phyloP scores from a whole-genome alignment of 2,888 invertebrate genomes.

The Campoplex capitator region DNA sequence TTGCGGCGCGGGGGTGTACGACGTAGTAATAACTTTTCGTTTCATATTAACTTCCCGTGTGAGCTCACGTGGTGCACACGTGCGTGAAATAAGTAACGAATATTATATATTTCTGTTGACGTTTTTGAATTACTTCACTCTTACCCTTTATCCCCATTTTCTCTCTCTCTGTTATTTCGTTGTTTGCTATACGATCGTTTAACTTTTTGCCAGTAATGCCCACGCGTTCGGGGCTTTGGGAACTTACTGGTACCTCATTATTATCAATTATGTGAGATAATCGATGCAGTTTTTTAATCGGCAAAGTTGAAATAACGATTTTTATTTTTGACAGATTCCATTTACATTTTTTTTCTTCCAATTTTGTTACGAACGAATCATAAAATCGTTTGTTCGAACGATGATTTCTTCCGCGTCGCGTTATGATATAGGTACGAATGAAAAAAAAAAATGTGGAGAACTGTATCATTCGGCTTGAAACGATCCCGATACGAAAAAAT shows the following conservation, averaged over 20 bases:
- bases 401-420: not conserved
- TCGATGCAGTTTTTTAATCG: not conserved
- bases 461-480: not conserved
- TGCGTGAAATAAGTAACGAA: constrained; percentile 52
- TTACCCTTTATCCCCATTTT: not conserved
- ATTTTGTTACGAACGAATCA: too few species aligned
- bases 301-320: not conserved
- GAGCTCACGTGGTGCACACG: constrained; percentile 52
- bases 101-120: constrained; percentile 8
- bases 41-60: constrained; percentile 45
- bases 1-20: not conserved
- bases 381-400: too few species aligned
- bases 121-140: constrained; percentile 19
- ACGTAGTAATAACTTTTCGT: constrained; percentile 47
- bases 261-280: not conserved
- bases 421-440: not conserved
- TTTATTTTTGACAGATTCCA: not conserved
- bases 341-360: too few species aligned
- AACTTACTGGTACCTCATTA: not conserved
- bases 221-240: not conserved
- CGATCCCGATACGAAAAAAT: not conserved
- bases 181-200: not conserved
- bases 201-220: not conserved
- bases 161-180: not conserved
- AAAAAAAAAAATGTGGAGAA: not conserved